Base-by-base conservation (phyloP, 2,797 vertebrate genomes). In the Gorsachius magnificus region DNA sequence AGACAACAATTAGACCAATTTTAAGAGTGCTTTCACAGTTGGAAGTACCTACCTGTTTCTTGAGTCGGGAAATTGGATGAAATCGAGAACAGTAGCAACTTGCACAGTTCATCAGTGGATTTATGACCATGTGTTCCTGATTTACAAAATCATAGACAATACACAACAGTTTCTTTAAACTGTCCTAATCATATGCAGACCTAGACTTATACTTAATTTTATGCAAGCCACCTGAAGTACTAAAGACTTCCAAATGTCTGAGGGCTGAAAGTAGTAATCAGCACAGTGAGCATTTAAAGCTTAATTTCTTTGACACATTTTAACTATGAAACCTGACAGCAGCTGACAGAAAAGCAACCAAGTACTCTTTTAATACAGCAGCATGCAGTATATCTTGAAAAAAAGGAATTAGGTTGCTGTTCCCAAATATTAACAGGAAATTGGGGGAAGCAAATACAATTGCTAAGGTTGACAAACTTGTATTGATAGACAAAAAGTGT, bases 1-100 rank as follows among this genome's bases (percentile, higher is more conserved):
- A 90, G 57, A 86, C 66, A 88, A 66, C 3, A 68, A 66, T 16
- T 22, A 66, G 16, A 61, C 16, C 29, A 35, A 53, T 66, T 69
- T 68, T 76, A 87, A 83, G 16, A 83, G 13, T 50, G 29, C 31
- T 61, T 76, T 64, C 51, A 56, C 9, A 68, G 43, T 4, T n/a
- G 25, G 16, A 94, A 18, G 9, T 6, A 63, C 95, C n/a, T 77
- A 98, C 98, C 98, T 98, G 97, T 43, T 97, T 98, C 74, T 96
- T 98, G 48, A 98, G 97, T 65, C 33, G 93, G 19, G 97, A 86
- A 45, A 96, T 43, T 2, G 98, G 98, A 87, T 98, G 98, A 95
- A 98, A 98, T 65, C 50, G 97, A 70, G 98, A 97, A 9, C 3
- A n/a, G 89, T 98, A 98, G 60, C 74, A 69, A 68, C 65, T 91